Evolutionary conservation across 2,888 invertebrate genomes (phyloP).

Genomic region (Micoletzkya japonica): DNA sequence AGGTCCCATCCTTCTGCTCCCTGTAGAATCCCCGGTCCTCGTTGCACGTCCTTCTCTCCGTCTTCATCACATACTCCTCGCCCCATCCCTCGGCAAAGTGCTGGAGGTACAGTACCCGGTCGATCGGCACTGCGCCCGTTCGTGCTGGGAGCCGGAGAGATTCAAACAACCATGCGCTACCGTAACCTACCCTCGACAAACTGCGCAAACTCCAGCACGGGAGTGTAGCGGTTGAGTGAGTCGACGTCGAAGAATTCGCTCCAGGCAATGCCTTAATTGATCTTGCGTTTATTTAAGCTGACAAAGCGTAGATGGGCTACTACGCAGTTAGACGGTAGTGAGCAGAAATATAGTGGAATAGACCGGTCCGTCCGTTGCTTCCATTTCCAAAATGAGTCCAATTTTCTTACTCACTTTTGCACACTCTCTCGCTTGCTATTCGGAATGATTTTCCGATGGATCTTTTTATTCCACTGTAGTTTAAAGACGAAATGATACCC

Average conservation of each 20-base stretch:
- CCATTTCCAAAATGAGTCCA: too few relatives aligned
- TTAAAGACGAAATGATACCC: slow-evolving; percentile 72
- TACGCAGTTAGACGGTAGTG: too few relatives aligned
- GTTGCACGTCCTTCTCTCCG: slow-evolving; percentile 67
- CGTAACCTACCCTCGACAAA: slow-evolving; percentile 72
- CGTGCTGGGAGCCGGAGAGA: background rate
- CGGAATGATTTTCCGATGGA: too few relatives aligned
- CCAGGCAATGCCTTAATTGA: slow-evolving; percentile 74
- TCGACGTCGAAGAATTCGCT: slow-evolving; percentile 80
- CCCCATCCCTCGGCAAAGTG: slow-evolving; percentile 84
- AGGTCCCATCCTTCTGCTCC: slow-evolving; percentile 48
- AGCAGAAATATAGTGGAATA: too few relatives aligned
- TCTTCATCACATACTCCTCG: slow-evolving; percentile 78
- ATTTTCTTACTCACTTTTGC: too few relatives aligned
- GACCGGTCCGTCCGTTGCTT: too few relatives aligned
- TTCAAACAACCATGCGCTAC: background rate
- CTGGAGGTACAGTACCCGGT: slow-evolving; percentile 80
- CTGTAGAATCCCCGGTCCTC: slow-evolving; percentile 61
- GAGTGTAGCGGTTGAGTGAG: slow-evolving; percentile 78
- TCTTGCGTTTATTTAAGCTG: too few relatives aligned
- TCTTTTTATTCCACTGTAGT: too few relatives aligned
- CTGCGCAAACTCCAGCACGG: slow-evolving; percentile 84
- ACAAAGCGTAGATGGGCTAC: too few relatives aligned
- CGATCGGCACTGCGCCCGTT: slow-evolving; percentile 68
- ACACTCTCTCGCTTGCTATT: too few relatives aligned